Base-by-base conservation (phyloP, 2,113 vertebrate species). In the Coracopsis vasa region DNA sequence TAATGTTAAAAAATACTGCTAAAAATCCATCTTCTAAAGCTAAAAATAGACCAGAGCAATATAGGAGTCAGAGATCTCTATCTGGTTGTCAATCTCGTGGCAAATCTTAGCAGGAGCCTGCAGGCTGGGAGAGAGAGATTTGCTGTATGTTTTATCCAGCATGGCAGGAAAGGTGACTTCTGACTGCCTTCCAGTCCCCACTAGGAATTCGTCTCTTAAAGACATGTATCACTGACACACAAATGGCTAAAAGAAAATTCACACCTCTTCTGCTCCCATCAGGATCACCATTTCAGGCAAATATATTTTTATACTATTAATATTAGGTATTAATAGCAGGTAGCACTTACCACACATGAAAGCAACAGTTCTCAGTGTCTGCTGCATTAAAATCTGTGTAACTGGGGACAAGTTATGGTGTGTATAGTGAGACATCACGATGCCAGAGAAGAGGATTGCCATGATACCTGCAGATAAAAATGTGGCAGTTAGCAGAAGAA, bases 351-450 rank as follows among this genome's bases (percentile, higher is more conserved):
- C 99, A 62, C 99, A 99, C 98, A 99, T 98, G 97, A 99, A 99
- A 97, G 99, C 99, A 95, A 99, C 98, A 0, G 99, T 99, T 65
- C 99, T 98, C 45, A 99, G 97, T 3, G 99, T 99, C 94, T 99
- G 99, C 97, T 99, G 99, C 99, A 99, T 99, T 75, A 99, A 98
- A 96, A 99, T 99, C 98, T 99, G 99, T 29, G 99, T 99, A 87
- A 99, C 99, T 0, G 99, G 99, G 45, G 99, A 99, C 96, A 99
- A 97, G 97, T 99, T 99, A 84, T 99, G 99, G 97, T 99, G 99
- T 2, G 99, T 99, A 92, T 99, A 99, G 97, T 99, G 99, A 18
- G 99, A 99, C 99, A 99, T 99, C 87, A 99, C 99, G 0, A 99
- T 99, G 56, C 99, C 99, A 1, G 99, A 99, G 97, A 99, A 99